Base-by-base conservation (phyloP, 2,113 vertebrate genomes). In the Galemys pyrenaicus region DNA sequence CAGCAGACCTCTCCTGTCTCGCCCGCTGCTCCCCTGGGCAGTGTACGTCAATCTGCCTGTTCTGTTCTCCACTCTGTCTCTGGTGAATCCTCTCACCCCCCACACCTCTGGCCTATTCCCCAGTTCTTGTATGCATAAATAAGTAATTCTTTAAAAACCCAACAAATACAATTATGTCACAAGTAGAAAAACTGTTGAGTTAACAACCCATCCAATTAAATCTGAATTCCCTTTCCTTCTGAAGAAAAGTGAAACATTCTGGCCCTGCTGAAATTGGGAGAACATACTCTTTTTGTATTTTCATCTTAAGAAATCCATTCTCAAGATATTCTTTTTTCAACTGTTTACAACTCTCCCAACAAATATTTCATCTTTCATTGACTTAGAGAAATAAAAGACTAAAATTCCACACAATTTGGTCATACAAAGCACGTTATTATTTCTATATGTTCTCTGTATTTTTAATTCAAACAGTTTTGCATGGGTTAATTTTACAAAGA, bases 121-220 rank as follows among this genome's bases (percentile, higher is more conserved):
- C n/a, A n/a, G n/a, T n/a, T n/a, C n/a, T n/a, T n/a, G n/a, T n/a
- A n/a, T n/a, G n/a, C n/a, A n/a, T n/a, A n/a, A n/a, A n/a, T n/a
- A n/a, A n/a, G n/a, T n/a, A n/a, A n/a, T n/a, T n/a, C n/a, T n/a
- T n/a, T n/a, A n/a, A n/a, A n/a, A n/a, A n/a, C n/a, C n/a, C n/a
- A n/a, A n/a, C n/a, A n/a, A n/a, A n/a, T n/a, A n/a, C n/a, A n/a
- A 81, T 92, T 94, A 85, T 93, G 90, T 88, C 92, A 94, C 87
- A 95, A 70, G 77, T 92, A 90, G 58, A 94, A 96, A 85, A 85
- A 88, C 32, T 68, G 88, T 68, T 54, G n/a, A 92, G 67, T 87
- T 87, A 89, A 93, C 12, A 62, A 81, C 51, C 84, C 92, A 81
- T 56, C 80, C 93, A 90, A 65, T 74, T 64, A 81, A 95, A 70